Conservation (phyloP, 1,140 invertebrate species). For the Trichonephila clavipes region DNA sequence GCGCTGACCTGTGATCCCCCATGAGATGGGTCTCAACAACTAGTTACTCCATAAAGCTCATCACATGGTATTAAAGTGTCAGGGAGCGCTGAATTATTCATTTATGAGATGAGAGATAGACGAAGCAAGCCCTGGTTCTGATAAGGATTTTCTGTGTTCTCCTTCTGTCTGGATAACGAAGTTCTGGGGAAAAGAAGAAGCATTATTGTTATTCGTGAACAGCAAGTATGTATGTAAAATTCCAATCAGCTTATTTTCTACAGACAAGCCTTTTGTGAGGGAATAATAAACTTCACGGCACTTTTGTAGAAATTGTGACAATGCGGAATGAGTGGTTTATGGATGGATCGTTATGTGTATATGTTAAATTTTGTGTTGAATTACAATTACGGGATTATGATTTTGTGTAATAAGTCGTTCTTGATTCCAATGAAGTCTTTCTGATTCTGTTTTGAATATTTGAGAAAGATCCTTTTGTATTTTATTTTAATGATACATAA, state of each 20-base stretch:
- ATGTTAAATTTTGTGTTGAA: too few relatives aligned
- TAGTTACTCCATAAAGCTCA: constrained; percentile 32
- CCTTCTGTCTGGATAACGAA: neutral
- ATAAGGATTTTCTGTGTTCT: constrained; percentile 26
- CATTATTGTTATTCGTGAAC: neutral
- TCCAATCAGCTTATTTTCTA: neutral
- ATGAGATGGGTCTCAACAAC: constrained; percentile 14
- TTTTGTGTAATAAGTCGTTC: too few relatives aligned
- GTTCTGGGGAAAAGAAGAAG: neutral
- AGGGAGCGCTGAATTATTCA: constrained; percentile 55
- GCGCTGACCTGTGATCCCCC: constrained; percentile 18
- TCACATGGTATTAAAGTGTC: constrained; percentile 53
- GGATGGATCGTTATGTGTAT: too few relatives aligned
- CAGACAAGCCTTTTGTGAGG: neutral
- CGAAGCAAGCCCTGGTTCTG: neutral
- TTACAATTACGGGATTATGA: too few relatives aligned
- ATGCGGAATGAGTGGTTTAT: too few relatives aligned
- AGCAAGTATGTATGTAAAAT: neutral
- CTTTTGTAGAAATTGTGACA: neutral
- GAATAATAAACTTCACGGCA: neutral
- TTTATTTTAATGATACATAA: too few relatives aligned
- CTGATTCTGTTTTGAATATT: too few relatives aligned
- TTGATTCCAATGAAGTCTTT: too few relatives aligned
- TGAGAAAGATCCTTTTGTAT: too few relatives aligned
- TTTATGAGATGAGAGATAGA: constrained; percentile 34